Base-by-base conservation (phyloP, 2,113 vertebrate species). In the Psittacus erithacus region DNA sequence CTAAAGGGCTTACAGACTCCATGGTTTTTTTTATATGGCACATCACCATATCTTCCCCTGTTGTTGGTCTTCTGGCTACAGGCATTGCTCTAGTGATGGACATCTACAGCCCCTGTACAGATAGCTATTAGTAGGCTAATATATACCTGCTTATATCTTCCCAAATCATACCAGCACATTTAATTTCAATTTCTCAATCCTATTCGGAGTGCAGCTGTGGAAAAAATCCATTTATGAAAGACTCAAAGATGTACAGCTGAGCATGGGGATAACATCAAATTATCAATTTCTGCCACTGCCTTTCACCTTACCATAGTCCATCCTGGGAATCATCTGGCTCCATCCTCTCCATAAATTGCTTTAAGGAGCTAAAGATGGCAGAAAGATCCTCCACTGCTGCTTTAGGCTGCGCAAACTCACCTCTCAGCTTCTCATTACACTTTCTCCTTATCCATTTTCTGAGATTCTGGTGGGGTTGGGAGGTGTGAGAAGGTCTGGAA, bases 91-190 rank as follows among this genome's bases (percentile, higher is more conserved):
- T 28, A 2, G 24, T 4, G n/a, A 4, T 2, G 38, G 39, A 2
- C 2, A 1, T 1, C 20, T 43, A 3, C 53, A 65, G 39, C 18
- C 17, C 6, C n/a, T 4, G 1, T 1, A 7, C 9, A 9, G 46
- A 29, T 3, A 39, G 24, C 4, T n/a, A 4, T 12, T 23, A 4
- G 5, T 6, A 2, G 6, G 12, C 44, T 59, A 59, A 22, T 20
- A 7, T 3, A 35, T 13, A 50, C 15, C 16, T 3, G 17, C 3
- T 23, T 29, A 3, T 6, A 0, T 6, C 1, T 3, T n/a, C 19
- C 46, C 33, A 24, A 22, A 17, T 5, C 67, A 9, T 73, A 5
- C 27, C 9, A 10, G 19, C 29, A 12, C 41, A 8, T 50, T 18
- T 8, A 9, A 39, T 7, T 43, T 27, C 27, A 4, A 5, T 12